phyloP scores from a whole-genome alignment of 2,113 vertebrate species.

The Arizona elegans region DNA sequence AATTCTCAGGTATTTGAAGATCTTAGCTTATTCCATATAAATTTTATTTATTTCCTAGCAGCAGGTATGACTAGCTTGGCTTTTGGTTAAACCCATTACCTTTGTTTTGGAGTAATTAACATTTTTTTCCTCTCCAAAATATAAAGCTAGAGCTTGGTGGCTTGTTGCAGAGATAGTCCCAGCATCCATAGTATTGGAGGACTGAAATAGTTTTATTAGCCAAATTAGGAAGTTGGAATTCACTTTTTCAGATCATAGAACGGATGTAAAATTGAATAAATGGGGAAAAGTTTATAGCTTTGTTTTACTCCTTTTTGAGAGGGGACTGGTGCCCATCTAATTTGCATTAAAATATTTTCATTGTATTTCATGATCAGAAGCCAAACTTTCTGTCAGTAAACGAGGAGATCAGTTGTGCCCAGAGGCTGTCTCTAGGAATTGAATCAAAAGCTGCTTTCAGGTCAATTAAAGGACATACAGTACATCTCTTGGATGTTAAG shows the following conservation, averaged over 20 bases:
- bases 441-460: not conserved
- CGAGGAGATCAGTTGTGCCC: not conserved
- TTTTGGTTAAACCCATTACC: not conserved
- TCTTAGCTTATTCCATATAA: not conserved
- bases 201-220: not conserved
- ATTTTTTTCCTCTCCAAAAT: not conserved
- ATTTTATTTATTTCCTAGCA: not conserved
- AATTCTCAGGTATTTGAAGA: not conserved
- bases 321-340: not conserved
- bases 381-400: not conserved
- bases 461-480: not conserved
- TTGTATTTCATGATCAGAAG: not conserved
- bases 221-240: not conserved
- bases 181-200: not conserved
- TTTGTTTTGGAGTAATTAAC: not conserved
- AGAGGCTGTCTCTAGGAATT: not conserved
- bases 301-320: not conserved
- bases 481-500: not conserved
- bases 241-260: not conserved
- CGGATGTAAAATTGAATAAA: not conserved
- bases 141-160: not conserved
- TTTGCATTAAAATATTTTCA: not conserved
- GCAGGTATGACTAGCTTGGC: not conserved
- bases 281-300: not conserved
- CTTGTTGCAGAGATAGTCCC: not conserved